Percentiles rank a stretch among this genome's conserved stretches.
Evolutionary conservation across 2,888 invertebrate species (phyloP).

Genomic region (Rhopalosiphum nymphaeae): DNA sequence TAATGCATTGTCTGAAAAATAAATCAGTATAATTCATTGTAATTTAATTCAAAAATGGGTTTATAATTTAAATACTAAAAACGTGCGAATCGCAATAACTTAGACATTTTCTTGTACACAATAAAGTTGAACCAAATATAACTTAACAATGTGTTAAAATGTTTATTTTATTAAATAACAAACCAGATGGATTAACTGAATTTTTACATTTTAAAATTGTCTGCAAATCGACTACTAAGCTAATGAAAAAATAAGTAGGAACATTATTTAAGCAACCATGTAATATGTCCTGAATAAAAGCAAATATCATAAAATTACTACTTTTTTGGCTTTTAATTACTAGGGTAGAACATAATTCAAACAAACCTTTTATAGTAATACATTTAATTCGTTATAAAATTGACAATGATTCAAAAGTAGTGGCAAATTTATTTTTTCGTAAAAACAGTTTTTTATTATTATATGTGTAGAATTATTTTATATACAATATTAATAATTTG

Average conservation of each 20-base stretch:
- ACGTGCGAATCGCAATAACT: not conserved
- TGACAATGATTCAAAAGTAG: too few relatives aligned
- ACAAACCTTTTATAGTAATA: too few relatives aligned
- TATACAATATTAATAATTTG: too few relatives aligned
- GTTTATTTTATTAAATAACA: not conserved
- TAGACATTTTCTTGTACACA: not conserved
- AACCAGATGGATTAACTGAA: not conserved
- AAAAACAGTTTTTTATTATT: too few relatives aligned
- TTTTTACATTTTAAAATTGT: not conserved
- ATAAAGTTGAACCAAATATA: not conserved
- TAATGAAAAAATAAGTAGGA: not conserved
- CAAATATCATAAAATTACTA: not conserved
- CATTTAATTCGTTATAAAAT: too few relatives aligned
- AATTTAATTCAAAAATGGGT: not conserved
- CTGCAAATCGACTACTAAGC: not conserved
- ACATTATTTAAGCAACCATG: not conserved
- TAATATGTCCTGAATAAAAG: not conserved
- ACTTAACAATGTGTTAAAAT: not conserved
- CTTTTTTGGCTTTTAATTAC: not conserved
- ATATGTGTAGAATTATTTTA: too few relatives aligned
- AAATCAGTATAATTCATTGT: not conserved
- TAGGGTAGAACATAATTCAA: not conserved
- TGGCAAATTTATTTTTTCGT: too few relatives aligned
- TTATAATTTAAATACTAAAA: not conserved
- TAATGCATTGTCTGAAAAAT: not conserved